Evolutionary conservation across 2,113 vertebrate species (phyloP).

Genomic region (Cyanocitta stelleri): DNA sequence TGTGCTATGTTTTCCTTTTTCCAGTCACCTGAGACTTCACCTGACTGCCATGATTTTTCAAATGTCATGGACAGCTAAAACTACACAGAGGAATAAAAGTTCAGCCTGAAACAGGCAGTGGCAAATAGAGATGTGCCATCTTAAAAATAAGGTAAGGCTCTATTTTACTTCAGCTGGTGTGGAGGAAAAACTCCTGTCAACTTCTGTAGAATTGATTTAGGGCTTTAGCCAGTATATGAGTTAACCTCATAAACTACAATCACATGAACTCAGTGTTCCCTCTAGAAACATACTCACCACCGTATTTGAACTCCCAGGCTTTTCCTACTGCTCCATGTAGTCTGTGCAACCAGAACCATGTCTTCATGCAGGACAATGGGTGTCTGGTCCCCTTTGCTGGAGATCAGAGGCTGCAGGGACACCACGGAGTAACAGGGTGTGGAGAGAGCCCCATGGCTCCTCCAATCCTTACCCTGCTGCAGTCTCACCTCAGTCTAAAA

Average conservation of each 20-base stretch:
- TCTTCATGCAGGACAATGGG: rapidly evolving
- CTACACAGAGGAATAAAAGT: not conserved
- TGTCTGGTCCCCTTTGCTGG: not conserved
- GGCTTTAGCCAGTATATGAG: not conserved
- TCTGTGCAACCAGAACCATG: rapidly evolving
- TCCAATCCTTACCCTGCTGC: rapidly evolving
- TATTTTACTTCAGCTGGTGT: not conserved
- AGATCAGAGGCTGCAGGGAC: not conserved
- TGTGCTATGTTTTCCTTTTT: not conserved
- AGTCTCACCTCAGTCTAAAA: rapidly evolving
- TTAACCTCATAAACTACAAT: not conserved
- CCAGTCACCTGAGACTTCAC: not conserved
- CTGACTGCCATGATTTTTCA: not conserved
- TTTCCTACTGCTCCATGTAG: rapidly evolving
- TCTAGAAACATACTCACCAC: not conserved
- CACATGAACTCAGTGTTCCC: not conserved
- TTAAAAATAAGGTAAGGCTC: not conserved
- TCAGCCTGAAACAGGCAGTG: not conserved
- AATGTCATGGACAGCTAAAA: not conserved
- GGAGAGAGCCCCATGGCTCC: rapidly evolving
- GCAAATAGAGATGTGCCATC: not conserved
- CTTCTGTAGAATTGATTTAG: not conserved
- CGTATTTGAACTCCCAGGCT: not conserved
- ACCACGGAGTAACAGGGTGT: rapidly evolving
- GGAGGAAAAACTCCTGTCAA: not conserved